Conservation (phyloP, 2,888 invertebrate species). For the Synergus gifuensis region DNA sequence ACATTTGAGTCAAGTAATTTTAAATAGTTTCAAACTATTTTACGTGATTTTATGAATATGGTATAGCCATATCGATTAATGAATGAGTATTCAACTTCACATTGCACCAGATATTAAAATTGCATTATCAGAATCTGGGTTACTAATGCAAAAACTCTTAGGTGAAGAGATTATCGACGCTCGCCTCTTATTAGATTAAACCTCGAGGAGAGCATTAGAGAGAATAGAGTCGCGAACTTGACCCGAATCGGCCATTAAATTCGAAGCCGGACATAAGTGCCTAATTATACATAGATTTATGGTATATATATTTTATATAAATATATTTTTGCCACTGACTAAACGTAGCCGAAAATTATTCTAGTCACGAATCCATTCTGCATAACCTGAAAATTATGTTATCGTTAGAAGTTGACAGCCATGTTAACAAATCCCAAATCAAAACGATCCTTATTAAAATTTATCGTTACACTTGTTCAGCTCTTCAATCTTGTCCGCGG, state of each 20-base stretch:
- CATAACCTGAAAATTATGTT: not conserved
- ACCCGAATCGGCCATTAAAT: conserved; percentile 14
- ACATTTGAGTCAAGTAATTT: too few species aligned
- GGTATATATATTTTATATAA: too few species aligned
- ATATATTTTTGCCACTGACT: not conserved
- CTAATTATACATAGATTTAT: not conserved
- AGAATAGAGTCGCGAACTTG: conserved; percentile 19
- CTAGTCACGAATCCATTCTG: not conserved
- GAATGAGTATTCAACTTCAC: not conserved
- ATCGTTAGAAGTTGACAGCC: not conserved
- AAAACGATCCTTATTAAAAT: not conserved
- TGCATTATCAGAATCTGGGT: not conserved
- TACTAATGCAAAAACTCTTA: not conserved
- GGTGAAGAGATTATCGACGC: not conserved
- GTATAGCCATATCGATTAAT: not conserved
- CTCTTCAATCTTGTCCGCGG: not conserved
- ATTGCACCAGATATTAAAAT: not conserved
- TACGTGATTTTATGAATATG: not conserved
- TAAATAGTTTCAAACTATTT: too few species aligned
- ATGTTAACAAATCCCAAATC: not conserved
- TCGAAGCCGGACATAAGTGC: not conserved
- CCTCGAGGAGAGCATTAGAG: conserved; percentile 6
- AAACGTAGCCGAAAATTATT: not conserved
- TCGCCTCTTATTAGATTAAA: conserved; percentile 1
- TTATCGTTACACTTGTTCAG: not conserved